A percentile compares a stretch with the other conserved stretches of the same genome.
These are phyloP conservation scores for Nomada ferruginata DNA, from an alignment of 2,888 invertebrate genomes.

Conservation along the genomic window DNA sequence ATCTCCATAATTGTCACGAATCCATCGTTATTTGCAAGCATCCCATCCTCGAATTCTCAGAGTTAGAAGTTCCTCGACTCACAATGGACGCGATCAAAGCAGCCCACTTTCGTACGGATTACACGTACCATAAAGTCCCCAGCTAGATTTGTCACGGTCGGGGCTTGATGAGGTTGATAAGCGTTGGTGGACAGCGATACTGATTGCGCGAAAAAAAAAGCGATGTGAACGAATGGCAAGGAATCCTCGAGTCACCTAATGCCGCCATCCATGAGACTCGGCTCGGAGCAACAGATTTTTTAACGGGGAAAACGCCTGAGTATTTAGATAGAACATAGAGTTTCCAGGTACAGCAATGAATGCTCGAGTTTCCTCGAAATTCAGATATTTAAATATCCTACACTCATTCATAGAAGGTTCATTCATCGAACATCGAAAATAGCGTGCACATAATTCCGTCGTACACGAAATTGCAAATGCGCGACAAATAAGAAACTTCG, in stretches of 20 bases:
- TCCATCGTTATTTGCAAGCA: too few species aligned
- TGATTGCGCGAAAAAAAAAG: background rate
- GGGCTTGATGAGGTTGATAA: slow-evolving; percentile 67
- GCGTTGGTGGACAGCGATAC: slow-evolving; percentile 68
- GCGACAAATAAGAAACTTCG: too few species aligned
- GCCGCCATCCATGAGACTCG: slow-evolving; percentile 9
- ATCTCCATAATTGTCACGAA: too few species aligned
- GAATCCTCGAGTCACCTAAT: slow-evolving; percentile 43
- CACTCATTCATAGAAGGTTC: too few species aligned
- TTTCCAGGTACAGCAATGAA: too few species aligned
- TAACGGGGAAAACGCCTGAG: background rate
- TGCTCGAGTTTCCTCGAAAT: too few species aligned
- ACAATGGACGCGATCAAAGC: background rate
- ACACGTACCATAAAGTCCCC: slow-evolving; percentile 20
- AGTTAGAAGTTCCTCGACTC: background rate
- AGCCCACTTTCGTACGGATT: background rate
- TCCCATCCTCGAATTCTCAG: too few species aligned
- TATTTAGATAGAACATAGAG: too few species aligned
- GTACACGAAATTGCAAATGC: too few species aligned
- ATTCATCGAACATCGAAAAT: too few species aligned
- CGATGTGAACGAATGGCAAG: slow-evolving; percentile 35
- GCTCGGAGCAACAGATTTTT: background rate
- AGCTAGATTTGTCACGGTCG: slow-evolving; percentile 17
- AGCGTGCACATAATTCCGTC: too few species aligned
- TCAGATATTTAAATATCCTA: too few species aligned